Evolutionary conservation across 2,113 vertebrate species (phyloP), one percentile per base, ranked within the genome.

Genomic region (Microcebus ravelobensis): DNA sequence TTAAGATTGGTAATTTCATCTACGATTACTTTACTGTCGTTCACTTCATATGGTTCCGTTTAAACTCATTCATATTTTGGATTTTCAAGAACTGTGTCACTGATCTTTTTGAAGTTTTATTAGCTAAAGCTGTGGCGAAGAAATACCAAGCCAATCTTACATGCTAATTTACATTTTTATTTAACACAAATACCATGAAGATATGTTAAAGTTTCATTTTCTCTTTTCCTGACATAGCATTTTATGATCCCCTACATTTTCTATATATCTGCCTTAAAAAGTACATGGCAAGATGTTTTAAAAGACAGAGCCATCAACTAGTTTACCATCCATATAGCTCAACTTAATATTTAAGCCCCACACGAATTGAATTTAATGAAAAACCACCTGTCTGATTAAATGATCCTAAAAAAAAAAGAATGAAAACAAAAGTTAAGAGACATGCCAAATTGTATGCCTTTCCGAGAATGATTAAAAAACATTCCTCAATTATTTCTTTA

Each of bases 11-110:
- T 90, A 91, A 98, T 98, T 98, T 98, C 98, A 95, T 89, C 96
- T 97, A 68, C 59, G 82, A 98, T 97, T 98, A 96, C 96, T 97
- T 98, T 97, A 96, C 96, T 98, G 70, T 96, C 96, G 34, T 97
- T 92, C 86, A 97, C 97, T 96, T 98, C 98, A 98, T 98, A 91
- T 98, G 98, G 96, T 98, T 99, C 96, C 97, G 95, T 98, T 99
- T 98, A 97, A 98, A 97, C 95, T 82, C 81, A 94, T 98, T 98
- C 94, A 97, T 98, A 98, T 98, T 98, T 98, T 96, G 83, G 97
- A 98, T 98, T 98, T 99, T 98, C 45, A 93, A 96, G 98, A 98
- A 97, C 91, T 89, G 74, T 96, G 96, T 98, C 87, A 96, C 50
- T 92, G 52, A 96, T 98, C 77, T 97, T 92, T 98, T 98, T 98